Evolutionary conservation across 2,888 invertebrate genomes (phyloP), one percentile per base, ranked within the genome.

Genomic region (Mesochorus sp.): DNA sequence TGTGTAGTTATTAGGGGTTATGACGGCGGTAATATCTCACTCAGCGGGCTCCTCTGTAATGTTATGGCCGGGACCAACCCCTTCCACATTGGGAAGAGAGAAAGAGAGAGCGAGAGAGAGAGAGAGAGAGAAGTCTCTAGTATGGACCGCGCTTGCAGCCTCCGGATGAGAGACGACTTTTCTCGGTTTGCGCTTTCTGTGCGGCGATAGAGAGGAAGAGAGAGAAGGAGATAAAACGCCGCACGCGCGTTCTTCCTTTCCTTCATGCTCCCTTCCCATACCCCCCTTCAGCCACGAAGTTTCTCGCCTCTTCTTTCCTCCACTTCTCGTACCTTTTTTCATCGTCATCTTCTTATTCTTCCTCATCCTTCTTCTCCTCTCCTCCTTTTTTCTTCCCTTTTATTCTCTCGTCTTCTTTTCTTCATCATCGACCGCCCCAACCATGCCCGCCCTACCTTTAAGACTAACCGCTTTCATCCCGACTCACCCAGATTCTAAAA

Each of bases 1-100:
- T 85, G 84, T 87, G 86, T 88, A 87, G 88, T 89, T 88, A 89
- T 89, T 89, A 89, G 88, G 88, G 88, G 86, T 88, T 89, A 89
- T 86, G 88, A 88, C 86, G 89, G 86, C 85, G 85, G 88, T 89
- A 88, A 89, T 89, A 89, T 89, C 89, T 89, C 88, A 89, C 88
- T 89, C 89, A 89, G 87, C 88, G 85, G 88, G 88, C 86, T 87
- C 83, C 88, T 83, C 86, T 84, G 86, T 88, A 89, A 88, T 89
- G 87, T 87, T 88, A 87, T 82, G 86, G 86, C 87, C 84, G 67
- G 84, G 83, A 83, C 83, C 79, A 83, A 80, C 78, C 82, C 80
- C 77, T 70, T 80, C 76, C 70, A 67, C 80, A 57, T 47, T 73
- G 61, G 42, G 53, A 49, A 53, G n/a, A n/a, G n/a, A n/a, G n/a